Base-by-base conservation (phyloP, 2,888 invertebrate species). In the Drosophila pseudotalamancana region DNA sequence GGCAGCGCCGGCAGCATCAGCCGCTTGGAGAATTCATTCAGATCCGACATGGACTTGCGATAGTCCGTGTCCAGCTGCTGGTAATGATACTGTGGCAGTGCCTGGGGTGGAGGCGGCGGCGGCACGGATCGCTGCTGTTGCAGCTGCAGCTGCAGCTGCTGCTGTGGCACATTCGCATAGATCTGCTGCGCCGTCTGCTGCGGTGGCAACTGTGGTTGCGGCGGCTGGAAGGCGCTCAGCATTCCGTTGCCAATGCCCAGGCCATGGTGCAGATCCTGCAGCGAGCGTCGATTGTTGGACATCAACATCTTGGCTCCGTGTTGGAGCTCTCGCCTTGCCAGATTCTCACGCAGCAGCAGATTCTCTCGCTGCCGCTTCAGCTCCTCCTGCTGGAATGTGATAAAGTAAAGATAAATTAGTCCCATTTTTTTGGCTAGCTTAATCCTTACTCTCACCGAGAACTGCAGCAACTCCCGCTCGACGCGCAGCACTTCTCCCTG, bases 401-500 rank as follows among this genome's bases (percentile, higher is more conserved):
- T 55, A 2, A 23, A 9, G 1, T 6, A 19, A n/a, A 18, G 6
- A 6, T 31, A 14, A 43, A 2, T 55, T 9, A 11, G 3, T 32
- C n/a, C 12, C 6, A 2, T 6, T 12, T 18, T 0, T 27, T 5
- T n/a, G n/a, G 8, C 21, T 6, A 4, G 5, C 21, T 5, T 1
- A 11, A 34, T 18, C 1, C 1, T 2, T 5, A 3, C 1, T 48
- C 82, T 65, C 50, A 83, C 83, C 83, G 83, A 84, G 35, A 89
- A 85, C 34, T 96, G 96, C 4, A 96, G 90, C 1, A 96, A 92
- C 90, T 96, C 96, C 39, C 95, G 93, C 91, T 96, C 96, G 68
- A 96, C 95, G 72, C 95, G 94, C 27, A 96, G 92, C 18, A 96
- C 95, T 90, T 95, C 95, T 92, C 95, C 95, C 88, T 94, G 94